phyloP scores from a whole-genome alignment of 2,888 invertebrate species.

The Dastarcus helophoroides region DNA sequence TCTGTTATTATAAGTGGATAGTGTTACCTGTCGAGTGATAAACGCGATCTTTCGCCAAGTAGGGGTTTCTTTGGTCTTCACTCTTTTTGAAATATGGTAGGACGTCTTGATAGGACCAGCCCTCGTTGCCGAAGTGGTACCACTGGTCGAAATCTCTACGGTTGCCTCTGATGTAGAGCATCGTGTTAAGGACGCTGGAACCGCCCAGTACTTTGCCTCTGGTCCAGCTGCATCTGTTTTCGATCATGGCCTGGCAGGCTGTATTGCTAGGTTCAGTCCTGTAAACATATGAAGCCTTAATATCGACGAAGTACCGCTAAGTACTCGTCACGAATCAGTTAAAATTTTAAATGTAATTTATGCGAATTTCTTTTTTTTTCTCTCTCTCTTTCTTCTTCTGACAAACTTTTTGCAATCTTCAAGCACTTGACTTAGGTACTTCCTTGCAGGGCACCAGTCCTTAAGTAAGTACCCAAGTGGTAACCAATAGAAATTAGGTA shows the following conservation, averaged over 20 bases:
- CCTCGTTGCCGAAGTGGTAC: conserved; percentile 73
- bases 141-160: conserved; percentile 77
- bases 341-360: no score
- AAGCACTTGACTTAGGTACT: no score
- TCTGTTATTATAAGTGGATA: background rate
- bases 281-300: no score
- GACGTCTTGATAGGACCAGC: conserved; percentile 78
- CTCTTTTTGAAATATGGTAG: conserved; percentile 79
- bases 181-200: conserved; percentile 77
- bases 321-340: no score
- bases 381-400: no score
- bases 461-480: background rate
- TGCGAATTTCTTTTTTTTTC: no score
- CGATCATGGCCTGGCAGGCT: conserved; percentile 79
- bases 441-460: no score
- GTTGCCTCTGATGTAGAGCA: conserved; percentile 86
- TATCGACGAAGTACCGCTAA: no score
- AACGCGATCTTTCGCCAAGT: conserved; percentile 59
- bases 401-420: no score
- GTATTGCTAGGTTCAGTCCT: conserved; percentile 73
- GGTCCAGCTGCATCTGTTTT: conserved; percentile 78
- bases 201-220: conserved; percentile 83
- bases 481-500: conserved; percentile 10
- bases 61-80: conserved; percentile 79
- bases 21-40: conserved; percentile 63